Evolutionary conservation across 2,113 vertebrate genomes (phyloP).

Genomic region (Genyomyrus donnyi): DNA sequence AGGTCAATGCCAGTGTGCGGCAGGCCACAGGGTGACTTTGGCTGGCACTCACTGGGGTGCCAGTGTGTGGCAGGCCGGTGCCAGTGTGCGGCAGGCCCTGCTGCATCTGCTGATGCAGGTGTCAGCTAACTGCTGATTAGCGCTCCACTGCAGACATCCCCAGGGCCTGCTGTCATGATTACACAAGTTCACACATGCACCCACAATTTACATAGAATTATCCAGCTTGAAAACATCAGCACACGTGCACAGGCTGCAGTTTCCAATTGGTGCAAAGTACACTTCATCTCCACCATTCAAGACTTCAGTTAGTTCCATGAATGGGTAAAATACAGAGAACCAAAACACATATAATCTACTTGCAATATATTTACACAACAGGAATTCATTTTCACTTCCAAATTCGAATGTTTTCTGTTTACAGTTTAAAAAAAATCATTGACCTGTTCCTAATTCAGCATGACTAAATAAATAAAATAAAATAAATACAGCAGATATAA

Average conservation of each 20-base stretch:
- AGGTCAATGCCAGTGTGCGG: too few relatives aligned
- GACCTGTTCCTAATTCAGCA: neutral
- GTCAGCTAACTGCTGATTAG: neutral
- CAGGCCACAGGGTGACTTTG: neutral
- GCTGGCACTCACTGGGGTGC: neutral
- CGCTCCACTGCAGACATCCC: neutral
- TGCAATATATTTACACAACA: neutral
- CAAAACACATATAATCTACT: neutral
- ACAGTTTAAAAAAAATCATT: neutral
- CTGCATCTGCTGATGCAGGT: neutral
- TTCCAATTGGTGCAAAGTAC: neutral
- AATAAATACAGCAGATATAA: neutral
- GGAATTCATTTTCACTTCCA: neutral
- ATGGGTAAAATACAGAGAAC: neutral
- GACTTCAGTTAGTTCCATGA: neutral
- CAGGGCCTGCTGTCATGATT: neutral
- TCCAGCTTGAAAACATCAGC: neutral
- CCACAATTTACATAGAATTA: neutral
- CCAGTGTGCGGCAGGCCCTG: neutral
- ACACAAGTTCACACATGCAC: neutral
- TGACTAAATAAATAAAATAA: neutral
- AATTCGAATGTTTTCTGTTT: neutral
- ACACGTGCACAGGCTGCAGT: neutral
- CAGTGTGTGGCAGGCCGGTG: neutral
- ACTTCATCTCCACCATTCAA: neutral